phyloP scores from a whole-genome alignment of 2,113 vertebrate species.

The Orycteropus afer region DNA sequence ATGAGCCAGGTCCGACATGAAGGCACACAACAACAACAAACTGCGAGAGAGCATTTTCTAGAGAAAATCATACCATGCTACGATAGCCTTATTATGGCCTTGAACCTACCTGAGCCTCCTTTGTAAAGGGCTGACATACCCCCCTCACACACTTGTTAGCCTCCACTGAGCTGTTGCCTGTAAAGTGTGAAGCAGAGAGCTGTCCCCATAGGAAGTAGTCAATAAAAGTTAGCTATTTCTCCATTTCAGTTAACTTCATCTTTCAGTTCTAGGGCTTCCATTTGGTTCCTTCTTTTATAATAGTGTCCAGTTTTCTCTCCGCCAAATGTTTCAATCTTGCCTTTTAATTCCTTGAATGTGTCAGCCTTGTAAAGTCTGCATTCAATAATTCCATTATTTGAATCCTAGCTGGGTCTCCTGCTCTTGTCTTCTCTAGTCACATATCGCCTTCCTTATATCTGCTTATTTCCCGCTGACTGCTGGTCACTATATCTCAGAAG shows the following conservation, averaged over 20 bases:
- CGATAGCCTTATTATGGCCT: not conserved
- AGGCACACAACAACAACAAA: too few species aligned
- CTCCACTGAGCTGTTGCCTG: too few species aligned
- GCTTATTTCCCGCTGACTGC: not conserved
- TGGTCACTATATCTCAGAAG: not conserved
- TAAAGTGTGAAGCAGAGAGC: too few species aligned
- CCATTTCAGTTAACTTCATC: not conserved
- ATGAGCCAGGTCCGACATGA: too few species aligned
- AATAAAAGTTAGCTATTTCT: not conserved
- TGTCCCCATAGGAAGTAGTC: not conserved
- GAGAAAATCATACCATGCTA: not conserved
- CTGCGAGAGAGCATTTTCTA: not conserved
- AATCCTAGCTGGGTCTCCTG: not conserved
- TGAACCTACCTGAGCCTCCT: not conserved
- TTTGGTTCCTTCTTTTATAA: not conserved
- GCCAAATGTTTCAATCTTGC: not conserved
- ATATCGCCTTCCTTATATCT: not conserved
- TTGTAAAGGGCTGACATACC: not conserved
- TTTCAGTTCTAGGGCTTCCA: constrained; percentile 35
- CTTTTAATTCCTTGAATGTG: not conserved
- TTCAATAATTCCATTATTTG: not conserved
- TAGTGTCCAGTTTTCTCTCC: constrained; percentile 18
- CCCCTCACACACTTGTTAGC: not conserved
- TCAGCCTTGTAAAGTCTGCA: not conserved
- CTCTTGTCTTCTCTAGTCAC: not conserved